Evolutionary conservation across 2,888 invertebrate species (phyloP), one percentile per base, ranked within the genome.

Genomic region (Drymonia ruficornis): DNA sequence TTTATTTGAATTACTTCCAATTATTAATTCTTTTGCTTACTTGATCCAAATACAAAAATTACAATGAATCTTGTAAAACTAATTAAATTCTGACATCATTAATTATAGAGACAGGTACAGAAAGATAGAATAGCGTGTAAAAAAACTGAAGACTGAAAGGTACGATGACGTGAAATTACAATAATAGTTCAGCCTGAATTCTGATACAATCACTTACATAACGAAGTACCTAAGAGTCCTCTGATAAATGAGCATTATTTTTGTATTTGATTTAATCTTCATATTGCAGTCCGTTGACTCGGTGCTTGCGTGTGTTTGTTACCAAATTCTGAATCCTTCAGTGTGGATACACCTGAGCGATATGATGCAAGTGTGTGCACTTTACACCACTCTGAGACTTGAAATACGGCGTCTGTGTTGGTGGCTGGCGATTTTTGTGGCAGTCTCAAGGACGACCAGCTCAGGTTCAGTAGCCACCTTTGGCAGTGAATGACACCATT

Each of bases 401-500:
- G 60, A 65, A 71, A 65, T 57, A 63, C 61, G 55, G 63, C 49
- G 60, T 70, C 65, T 75, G 72, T 84, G 80, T 82, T 84, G 74
- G 81, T 78, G 81, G 81, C 84, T 86, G 86, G 82, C 84, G 72
- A 89, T 83, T 88, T 90, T 72, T 77, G 83, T 79, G 83, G 80
- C 76, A 65, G 73, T 74, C 83, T 86, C 93, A 93, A 93, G 93
- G 92, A 90, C 93, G 78, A 77, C 89, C 80, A 76, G 83, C 81
- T 74, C 74, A 85, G 81, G 92, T 91, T 91, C 89, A 86, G 90
- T 87, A 86, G 85, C 89, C 89, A 87, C 86, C 84, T 86, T 82
- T 81, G 73, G 76, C 88, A 77, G 89, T 86, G 87, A 91, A 90
- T 77, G 89, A 89, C 91, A 91, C 84, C 84, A 89, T 84, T 87